Percentiles rank a stretch among this genome's conserved stretches.
Conservation (phyloP, 1,140 invertebrate genomes). For the Mamestra configurata region DNA sequence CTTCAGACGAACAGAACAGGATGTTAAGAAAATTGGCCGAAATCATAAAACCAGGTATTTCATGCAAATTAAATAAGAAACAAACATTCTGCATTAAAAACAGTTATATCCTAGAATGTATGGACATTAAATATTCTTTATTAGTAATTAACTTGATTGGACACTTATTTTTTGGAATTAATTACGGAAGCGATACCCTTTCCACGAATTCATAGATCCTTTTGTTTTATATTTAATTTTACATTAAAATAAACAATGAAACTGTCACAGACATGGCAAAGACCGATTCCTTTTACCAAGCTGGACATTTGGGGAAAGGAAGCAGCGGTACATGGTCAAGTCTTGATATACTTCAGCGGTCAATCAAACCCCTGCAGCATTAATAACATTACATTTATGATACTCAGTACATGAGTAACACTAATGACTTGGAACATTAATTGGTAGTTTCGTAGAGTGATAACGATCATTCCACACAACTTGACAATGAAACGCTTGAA, state of each 20-base stretch:
- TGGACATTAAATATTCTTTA: not conserved
- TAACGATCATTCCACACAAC: constrained; percentile 41
- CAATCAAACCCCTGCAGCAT: constrained; percentile 31
- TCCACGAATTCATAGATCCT: not conserved
- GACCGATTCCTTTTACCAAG: not conserved
- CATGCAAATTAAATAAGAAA: constrained; percentile 1
- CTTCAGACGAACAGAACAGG: not conserved
- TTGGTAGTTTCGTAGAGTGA: constrained; percentile 23
- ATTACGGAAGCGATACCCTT: not conserved
- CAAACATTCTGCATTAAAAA: constrained; percentile 12
- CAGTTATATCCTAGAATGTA: not conserved
- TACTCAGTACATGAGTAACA: not conserved
- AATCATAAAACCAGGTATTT: not conserved
- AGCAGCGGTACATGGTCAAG: constrained; percentile 6
- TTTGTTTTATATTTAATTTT: no score
- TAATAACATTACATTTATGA: constrained; percentile 20
- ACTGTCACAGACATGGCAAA: not conserved
- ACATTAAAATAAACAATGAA: not conserved
- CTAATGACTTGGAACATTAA: constrained; percentile 36
- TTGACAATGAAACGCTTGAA: constrained; percentile 40
- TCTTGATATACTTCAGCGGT: constrained; percentile 42
- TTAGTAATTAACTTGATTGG: not conserved
- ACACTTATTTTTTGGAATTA: not conserved
- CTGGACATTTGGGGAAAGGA: not conserved
- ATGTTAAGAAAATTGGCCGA: not conserved